A percentile compares a stretch with the other conserved stretches of the same genome.
Conservation (phyloP, 2,888 invertebrate genomes). For the Dasysyrphus tricinctus region DNA sequence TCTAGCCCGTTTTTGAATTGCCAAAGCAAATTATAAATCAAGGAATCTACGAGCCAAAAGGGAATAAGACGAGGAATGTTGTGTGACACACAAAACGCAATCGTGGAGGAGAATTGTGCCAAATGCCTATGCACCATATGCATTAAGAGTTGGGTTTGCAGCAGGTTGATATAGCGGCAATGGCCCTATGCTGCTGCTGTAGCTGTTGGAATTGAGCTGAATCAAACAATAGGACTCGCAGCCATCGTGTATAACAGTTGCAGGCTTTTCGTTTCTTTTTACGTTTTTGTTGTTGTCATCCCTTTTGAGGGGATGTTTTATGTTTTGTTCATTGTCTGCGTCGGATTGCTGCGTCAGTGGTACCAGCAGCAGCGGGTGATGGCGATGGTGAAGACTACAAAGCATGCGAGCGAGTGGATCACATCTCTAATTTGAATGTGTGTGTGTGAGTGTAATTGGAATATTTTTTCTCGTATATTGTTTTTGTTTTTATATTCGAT, state of each 20-base stretch:
- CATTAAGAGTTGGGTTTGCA: conserved; percentile 26
- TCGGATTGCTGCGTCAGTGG: conserved; percentile 50
- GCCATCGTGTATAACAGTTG: conserved; percentile 52
- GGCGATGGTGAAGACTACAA: too few species aligned
- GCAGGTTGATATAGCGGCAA: conserved; percentile 13
- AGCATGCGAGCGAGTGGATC: background rate
- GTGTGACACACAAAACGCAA: conserved; percentile 70
- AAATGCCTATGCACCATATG: conserved; percentile 66
- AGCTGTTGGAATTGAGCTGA: conserved; percentile 53
- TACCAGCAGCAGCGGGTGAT: background rate
- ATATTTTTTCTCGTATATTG: background rate
- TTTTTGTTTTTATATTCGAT: conserved; percentile 13
- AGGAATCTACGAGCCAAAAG: conserved; percentile 43
- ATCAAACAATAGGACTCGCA: conserved; percentile 55
- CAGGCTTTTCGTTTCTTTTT: conserved; percentile 42
- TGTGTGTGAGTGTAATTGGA: background rate
- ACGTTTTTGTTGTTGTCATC: conserved; percentile 26
- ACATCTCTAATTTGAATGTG: conserved; percentile 28
- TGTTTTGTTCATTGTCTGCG: conserved; percentile 48
- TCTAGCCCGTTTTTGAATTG: conserved; percentile 21
- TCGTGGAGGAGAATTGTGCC: conserved; percentile 61
- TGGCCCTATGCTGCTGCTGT: background rate
- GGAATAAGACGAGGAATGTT: conserved; percentile 37
- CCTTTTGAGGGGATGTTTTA: conserved; percentile 56
- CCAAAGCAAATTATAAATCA: conserved; percentile 70